These are phyloP conservation scores for Creontiades dilutus DNA, from an alignment of 2,888 invertebrate genomes.

Conservation along the genomic window DNA sequence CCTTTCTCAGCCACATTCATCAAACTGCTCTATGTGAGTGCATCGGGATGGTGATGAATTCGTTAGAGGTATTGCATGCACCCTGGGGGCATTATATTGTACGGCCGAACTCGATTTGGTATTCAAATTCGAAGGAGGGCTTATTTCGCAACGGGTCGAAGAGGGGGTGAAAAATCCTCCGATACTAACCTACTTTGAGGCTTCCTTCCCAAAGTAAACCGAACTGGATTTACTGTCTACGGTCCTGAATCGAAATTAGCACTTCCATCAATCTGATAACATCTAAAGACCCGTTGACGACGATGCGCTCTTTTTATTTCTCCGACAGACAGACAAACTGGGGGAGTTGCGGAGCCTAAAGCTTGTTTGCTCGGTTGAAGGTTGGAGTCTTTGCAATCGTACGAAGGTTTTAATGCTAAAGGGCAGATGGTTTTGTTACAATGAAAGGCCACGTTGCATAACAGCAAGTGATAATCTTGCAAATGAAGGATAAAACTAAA, in stretches of 20 bases:
- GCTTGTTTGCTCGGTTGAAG: background rate
- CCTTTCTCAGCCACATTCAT: background rate
- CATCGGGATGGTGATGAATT: constrained; percentile 24
- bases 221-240: background rate
- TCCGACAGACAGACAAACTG: background rate
- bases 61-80: constrained; percentile 5
- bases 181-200: constrained; percentile 9
- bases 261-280: constrained; percentile 20
- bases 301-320: background rate
- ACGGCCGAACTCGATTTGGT: constrained; percentile 11
- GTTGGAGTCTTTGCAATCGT: background rate
- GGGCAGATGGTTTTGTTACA: constrained; percentile 39
- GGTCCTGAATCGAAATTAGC: constrained; percentile 7
- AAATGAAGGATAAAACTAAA: background rate
- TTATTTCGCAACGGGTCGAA: background rate
- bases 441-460: constrained; percentile 17
- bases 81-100: background rate
- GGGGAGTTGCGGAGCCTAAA: background rate
- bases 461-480: background rate
- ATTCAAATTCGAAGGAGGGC: constrained; percentile 13
- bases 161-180: constrained; percentile 7
- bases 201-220: background rate
- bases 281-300: constrained; percentile 14
- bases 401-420: background rate
- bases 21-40: constrained; percentile 1